Evolutionary conservation across 2,113 vertebrate genomes (phyloP), one percentile per base, ranked within the genome.

Genomic region (Leucosticte australis): DNA sequence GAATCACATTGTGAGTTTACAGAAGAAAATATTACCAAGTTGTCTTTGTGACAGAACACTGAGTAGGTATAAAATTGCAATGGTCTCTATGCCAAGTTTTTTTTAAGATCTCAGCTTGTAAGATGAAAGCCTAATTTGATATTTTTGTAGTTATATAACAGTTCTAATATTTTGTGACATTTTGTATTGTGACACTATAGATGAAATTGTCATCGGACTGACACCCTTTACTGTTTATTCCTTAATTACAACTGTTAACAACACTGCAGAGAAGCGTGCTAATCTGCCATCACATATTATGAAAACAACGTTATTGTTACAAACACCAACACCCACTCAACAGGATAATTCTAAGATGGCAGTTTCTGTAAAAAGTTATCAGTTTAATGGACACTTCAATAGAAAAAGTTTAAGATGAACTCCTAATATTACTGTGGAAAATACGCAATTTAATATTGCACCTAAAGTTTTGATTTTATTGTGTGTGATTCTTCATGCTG

Each of bases 131-230:
- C 93, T 97, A 97, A 97, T 97, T 95, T 67, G 96, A 95, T 98
- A 97, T 97, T 98, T 97, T 96, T 97, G 95, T 98, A 97, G 97
- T 97, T 97, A 97, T 96, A 80, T 97, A 98, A 97, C 98, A 97
- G 98, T 98, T 97, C 97, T 98, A 98, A 98, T 98, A 98, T 98
- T 98, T 98, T 97, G 97, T 98, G 98, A 98, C 97, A 98, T 98
- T 98, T 98, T 98, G 98, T 98, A 98, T 98, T 98, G 97, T 98
- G 98, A 98, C 98, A 98, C 97, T 97, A 98, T 98, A 97, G 97
- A 98, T 98, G 97, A 97, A 97, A 98, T 98, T 98, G 98, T 98
- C 98, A 98, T 98, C 97, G 97, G 98, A 98, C 98, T 98, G 98
- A 98, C 98, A 98, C 97, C 97, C 96, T 98, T 97, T 97, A 97